Conservation (phyloP, 64 coral and sea anemone species). For the Stichodactyla helianthus region DNA sequence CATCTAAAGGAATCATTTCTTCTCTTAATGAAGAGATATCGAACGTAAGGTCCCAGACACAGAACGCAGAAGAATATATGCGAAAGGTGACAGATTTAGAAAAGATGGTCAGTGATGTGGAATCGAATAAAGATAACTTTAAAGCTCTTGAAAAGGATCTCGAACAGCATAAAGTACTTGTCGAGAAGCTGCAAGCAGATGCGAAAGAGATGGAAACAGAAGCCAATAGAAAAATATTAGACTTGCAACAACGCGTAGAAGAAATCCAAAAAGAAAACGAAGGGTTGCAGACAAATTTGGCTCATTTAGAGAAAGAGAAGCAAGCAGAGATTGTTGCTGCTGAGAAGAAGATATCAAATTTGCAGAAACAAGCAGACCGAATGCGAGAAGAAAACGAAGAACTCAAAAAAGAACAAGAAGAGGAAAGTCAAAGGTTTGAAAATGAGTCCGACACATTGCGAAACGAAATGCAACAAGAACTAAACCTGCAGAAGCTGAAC, state of each 20-base stretch:
- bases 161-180: conserved; percentile 17
- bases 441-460: conserved; percentile 37
- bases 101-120: conserved; percentile 31
- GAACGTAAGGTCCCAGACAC: conserved; percentile 26
- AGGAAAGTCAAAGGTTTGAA: conserved; percentile 57
- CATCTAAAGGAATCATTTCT: conserved; percentile 41
- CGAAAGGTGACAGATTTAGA: conserved; percentile 28
- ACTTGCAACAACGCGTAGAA: conserved; percentile 18
- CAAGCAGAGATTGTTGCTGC: neutral
- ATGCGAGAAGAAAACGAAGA: conserved; percentile 24
- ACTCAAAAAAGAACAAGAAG: conserved; percentile 22
- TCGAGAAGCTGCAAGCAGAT: neutral
- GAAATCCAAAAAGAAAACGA: conserved; percentile 37
- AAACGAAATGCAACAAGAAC: conserved; percentile 27
- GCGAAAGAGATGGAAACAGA: neutral
- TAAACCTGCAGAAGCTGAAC: neutral
- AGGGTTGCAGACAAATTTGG: neutral
- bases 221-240: neutral
- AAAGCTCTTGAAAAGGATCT: conserved; percentile 34
- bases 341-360: conserved; percentile 28
- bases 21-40: conserved; percentile 45
- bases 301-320: neutral
- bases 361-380: conserved; percentile 6
- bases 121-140: conserved; percentile 23
- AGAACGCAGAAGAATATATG: conserved; percentile 25